A percentile compares a stretch with the other conserved stretches of the same genome.
These are phyloP conservation scores for Myoxocephalus aenaeus DNA, from an alignment of 2,797 vertebrate genomes.

Conservation along the genomic window DNA sequence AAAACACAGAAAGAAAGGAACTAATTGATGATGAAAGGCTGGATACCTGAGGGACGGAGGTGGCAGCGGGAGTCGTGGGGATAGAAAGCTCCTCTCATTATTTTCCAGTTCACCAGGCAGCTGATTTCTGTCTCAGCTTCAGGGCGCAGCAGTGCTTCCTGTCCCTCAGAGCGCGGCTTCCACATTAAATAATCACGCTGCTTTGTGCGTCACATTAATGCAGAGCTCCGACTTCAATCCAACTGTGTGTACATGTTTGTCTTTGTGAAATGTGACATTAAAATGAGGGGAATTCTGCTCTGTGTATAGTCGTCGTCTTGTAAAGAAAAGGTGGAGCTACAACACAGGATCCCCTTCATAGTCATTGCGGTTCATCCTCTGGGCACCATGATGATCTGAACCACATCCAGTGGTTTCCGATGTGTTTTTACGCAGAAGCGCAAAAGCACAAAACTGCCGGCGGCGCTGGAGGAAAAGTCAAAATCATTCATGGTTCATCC, in stretches of 20 bases:
- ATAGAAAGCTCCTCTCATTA: slow-evolving; percentile 55
- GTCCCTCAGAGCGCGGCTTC: slow-evolving; percentile 12
- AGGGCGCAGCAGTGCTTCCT: slow-evolving; percentile 37
- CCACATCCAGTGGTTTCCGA: not conserved
- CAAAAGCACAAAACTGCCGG: not conserved
- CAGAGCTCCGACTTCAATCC: not conserved
- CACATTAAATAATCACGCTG: slow-evolving; percentile 30
- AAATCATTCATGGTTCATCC: not conserved
- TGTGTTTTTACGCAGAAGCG: not conserved
- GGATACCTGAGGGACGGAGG: slow-evolving; percentile 27
- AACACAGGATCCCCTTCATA: not conserved
- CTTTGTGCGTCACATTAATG: not conserved
- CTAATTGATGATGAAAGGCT: slow-evolving; percentile 21
- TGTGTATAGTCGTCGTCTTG: not conserved
- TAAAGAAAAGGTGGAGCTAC: not conserved
- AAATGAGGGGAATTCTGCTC: not conserved
- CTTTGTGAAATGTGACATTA: not conserved
- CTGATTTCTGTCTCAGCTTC: slow-evolving; percentile 56
- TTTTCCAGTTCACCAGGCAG: slow-evolving; percentile 65
- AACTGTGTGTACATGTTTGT: no score
- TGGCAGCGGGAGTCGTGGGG: slow-evolving; percentile 47
- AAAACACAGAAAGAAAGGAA: slow-evolving; percentile 10
- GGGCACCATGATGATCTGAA: not conserved
- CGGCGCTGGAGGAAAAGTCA: not conserved
- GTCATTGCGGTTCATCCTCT: not conserved